Percentiles rank a stretch among this genome's conserved stretches.
phyloP scores from a whole-genome alignment of 1,140 invertebrate species.

The Wasmannia auropunctata region DNA sequence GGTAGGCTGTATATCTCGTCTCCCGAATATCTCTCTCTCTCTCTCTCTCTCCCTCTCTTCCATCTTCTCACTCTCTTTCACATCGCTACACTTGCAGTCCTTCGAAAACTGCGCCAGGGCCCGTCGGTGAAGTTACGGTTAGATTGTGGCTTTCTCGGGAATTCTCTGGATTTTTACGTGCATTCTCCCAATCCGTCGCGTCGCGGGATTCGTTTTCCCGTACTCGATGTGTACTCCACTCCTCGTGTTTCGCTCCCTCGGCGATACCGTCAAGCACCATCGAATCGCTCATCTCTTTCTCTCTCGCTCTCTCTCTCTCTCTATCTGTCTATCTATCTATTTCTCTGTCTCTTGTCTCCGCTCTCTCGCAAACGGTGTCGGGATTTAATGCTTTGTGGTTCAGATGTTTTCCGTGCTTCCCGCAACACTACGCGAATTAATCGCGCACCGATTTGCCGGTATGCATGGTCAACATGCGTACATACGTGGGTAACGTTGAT shows the following conservation, averaged over 20 bases:
- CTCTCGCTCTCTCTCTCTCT: neutral
- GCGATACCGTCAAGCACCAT: constrained; percentile 27
- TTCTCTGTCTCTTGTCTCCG: constrained; percentile 7
- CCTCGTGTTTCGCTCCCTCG: constrained; percentile 11
- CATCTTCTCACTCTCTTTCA: neutral
- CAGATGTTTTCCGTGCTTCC: constrained; percentile 38
- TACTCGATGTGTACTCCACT: neutral
- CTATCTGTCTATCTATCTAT: constrained; percentile 9
- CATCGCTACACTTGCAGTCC: neutral
- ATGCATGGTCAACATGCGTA: constrained; percentile 50
- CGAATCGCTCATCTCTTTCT: neutral
- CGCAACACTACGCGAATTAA: constrained; percentile 39
- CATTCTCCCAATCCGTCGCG: constrained; percentile 30
- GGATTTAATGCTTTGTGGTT: constrained; percentile 41
- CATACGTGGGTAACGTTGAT: constrained; percentile 24
- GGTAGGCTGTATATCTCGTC: constrained; percentile 71
- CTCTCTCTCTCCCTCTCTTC: neutral
- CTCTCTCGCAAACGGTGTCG: constrained; percentile 13
- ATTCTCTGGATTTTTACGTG: constrained; percentile 64
- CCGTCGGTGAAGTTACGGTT: constrained; percentile 62
- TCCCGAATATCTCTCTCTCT: constrained; percentile 44
- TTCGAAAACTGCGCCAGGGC: constrained; percentile 38
- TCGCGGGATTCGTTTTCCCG: constrained; percentile 44
- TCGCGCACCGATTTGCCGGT: constrained; percentile 47
- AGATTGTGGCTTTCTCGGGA: constrained; percentile 49